Base-by-base conservation (phyloP, 2,888 invertebrate genomes). In the Ennomos quercinarius region DNA sequence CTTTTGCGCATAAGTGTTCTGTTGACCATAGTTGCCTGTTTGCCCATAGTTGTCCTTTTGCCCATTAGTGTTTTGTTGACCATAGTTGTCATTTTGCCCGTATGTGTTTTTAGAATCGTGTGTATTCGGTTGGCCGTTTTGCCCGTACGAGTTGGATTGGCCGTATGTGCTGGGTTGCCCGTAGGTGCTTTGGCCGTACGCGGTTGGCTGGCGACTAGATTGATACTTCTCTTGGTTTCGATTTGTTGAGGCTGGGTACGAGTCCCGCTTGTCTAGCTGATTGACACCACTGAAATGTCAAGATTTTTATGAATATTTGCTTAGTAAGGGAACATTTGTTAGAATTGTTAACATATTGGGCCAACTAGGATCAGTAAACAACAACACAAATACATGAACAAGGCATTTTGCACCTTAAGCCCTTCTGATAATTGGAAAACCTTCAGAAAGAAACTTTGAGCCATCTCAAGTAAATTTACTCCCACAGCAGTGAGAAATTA, bases 281-380 rank as follows among this genome's bases (percentile, higher is more conserved):
- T 76, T 81, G 5, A 86, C 85, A 11, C 84, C 85, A 36, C 86
- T 86, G 78, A 11, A 74, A 78, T 38, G 27, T 27, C 3, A 27
- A 27, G 27, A 27, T 27, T 3, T 27, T 27, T 27, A 5, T 27
- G 27, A 27, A 27, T 27, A 27, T 27, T 27, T 1, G 27, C 27
- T 27, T 27, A 27, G 2, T 17, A 3, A 17, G n/a, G n/a, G n/a
- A n/a, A n/a, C n/a, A n/a, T n/a, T n/a, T n/a, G n/a, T n/a, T n/a
- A n/a, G n/a, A n/a, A n/a, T n/a, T n/a, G n/a, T n/a, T n/a, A n/a
- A n/a, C n/a, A n/a, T n/a, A n/a, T n/a, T n/a, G n/a, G n/a, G n/a
- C n/a, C n/a, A n/a, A n/a, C n/a, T n/a, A n/a, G n/a, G n/a, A n/a
- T n/a, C n/a, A n/a, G n/a, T n/a, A n/a, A n/a, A n/a, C n/a, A n/a